Evolutionary conservation across 1,140 invertebrate genomes (phyloP).

Genomic region (Lucilia cuprina): DNA sequence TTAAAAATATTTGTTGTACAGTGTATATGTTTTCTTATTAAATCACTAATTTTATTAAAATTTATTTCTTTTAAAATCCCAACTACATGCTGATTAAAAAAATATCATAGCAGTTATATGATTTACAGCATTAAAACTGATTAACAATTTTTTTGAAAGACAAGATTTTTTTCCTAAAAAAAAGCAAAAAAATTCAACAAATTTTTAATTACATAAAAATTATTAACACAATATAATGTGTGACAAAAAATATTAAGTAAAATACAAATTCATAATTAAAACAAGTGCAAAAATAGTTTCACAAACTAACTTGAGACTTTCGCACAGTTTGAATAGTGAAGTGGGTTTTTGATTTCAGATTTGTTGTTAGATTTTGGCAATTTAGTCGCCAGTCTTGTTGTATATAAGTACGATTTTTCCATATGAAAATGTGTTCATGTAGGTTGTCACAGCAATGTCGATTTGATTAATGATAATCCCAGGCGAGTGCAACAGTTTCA

Average conservation of each 20-base stretch:
- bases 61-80: too few relatives aligned
- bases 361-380: background rate
- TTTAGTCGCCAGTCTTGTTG: slow-evolving; percentile 14
- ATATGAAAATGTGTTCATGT: slow-evolving; percentile 25
- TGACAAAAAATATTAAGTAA: background rate
- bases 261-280: background rate
- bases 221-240: background rate
- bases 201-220: background rate
- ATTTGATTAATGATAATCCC: slow-evolving; percentile 34
- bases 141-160: too few relatives aligned
- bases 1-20: too few relatives aligned
- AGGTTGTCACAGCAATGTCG: slow-evolving; percentile 30
- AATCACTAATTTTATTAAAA: too few relatives aligned
- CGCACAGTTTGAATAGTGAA: background rate
- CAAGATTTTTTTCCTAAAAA: background rate
- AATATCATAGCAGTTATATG: too few relatives aligned
- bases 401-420: background rate
- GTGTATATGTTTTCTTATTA: too few relatives aligned
- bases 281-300: background rate
- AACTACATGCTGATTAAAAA: too few relatives aligned
- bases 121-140: too few relatives aligned
- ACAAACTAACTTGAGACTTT: background rate
- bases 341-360: background rate
- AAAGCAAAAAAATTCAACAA: background rate
- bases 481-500: background rate